Conservation (phyloP, 2,113 vertebrate species). For the Callorhinus ursinus region DNA sequence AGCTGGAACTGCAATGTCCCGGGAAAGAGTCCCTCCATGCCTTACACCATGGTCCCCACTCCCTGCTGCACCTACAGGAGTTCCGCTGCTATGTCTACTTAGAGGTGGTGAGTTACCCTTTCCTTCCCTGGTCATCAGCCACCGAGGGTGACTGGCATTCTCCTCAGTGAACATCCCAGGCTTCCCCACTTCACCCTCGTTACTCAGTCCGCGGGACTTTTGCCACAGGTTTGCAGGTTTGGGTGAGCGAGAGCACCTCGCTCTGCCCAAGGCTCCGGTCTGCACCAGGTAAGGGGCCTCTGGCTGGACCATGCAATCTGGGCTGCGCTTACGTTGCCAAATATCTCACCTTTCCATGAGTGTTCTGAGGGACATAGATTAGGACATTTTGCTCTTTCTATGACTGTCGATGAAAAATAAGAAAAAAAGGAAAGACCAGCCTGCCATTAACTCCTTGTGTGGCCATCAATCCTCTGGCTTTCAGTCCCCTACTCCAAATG, state of each 20-base stretch:
- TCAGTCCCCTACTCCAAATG: no score
- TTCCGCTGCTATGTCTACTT: fast-evolving
- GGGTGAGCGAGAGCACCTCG: fast-evolving
- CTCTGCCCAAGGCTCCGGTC: fast-evolving
- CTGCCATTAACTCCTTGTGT: background rate
- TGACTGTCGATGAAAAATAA: background rate
- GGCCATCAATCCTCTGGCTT: background rate
- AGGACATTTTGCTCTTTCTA: background rate
- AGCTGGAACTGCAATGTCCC: background rate
- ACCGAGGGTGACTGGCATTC: fast-evolving
- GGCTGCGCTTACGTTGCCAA: background rate
- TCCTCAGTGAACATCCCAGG: background rate
- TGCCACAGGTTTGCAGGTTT: fast-evolving
- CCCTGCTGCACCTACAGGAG: fast-evolving
- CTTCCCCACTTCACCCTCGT: fast-evolving
- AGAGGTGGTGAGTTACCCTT: fast-evolving
- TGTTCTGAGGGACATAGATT: background rate
- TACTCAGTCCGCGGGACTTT: fast-evolving
- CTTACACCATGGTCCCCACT: fast-evolving
- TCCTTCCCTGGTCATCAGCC: background rate
- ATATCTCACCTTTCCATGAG: fast-evolving
- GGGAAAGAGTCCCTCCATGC: background rate
- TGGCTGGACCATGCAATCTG: fast-evolving
- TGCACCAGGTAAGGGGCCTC: background rate
- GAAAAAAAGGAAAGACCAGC: background rate